These are phyloP conservation scores for Halcyon leucocephala DNA, from an alignment of 2,797 vertebrate genomes.

Conservation along the genomic window DNA sequence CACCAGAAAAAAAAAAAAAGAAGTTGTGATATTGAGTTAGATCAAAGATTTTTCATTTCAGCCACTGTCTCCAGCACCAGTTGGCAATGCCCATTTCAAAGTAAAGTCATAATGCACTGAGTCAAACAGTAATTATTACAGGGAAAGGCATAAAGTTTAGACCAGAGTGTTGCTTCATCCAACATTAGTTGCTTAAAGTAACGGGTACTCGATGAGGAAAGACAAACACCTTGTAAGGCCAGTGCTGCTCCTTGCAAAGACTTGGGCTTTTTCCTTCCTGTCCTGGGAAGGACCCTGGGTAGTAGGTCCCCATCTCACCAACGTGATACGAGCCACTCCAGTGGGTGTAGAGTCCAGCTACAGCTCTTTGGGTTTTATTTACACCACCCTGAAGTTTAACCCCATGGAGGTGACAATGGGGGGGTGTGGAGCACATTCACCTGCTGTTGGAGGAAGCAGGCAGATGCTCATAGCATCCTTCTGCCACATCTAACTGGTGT, in stretches of 20 bases:
- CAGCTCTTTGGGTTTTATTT: not conserved
- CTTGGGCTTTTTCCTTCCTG: not conserved
- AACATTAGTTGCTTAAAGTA: not conserved
- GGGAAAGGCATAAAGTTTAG: not conserved
- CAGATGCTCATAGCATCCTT: not conserved
- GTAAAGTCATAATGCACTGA: not conserved
- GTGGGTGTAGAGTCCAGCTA: not conserved
- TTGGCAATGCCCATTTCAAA: not conserved
- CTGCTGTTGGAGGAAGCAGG: not conserved
- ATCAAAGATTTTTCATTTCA: constrained; percentile 34
- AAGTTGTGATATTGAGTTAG: not conserved
- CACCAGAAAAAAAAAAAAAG: not conserved
- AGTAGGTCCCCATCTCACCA: not conserved
- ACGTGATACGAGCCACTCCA: not conserved
- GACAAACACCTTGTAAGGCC: constrained; percentile 10
- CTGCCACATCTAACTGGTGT: fast-evolving
- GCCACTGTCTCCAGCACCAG: not conserved
- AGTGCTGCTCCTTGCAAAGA: not conserved
- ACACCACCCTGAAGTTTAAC: not conserved
- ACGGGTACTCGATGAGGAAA: not conserved
- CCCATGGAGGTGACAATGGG: not conserved
- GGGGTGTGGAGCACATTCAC: fast-evolving
- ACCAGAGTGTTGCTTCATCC: not conserved
- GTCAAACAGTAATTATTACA: not conserved
- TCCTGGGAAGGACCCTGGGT: not conserved